phyloP scores from a whole-genome alignment of 1,140 invertebrate genomes.

The Heterodera schachtii region DNA sequence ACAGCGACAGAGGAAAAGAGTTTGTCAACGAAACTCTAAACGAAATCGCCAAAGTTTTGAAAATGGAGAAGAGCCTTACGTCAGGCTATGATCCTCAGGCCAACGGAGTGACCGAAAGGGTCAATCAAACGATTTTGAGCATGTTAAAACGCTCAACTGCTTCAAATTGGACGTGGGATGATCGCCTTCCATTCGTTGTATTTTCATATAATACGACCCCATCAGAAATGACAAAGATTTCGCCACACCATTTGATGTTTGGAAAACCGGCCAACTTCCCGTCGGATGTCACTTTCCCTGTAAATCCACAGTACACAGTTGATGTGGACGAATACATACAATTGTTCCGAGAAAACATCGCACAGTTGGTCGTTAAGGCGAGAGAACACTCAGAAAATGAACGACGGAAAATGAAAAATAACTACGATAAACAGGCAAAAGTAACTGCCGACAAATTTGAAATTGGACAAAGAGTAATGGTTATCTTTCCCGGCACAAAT shows the following conservation, averaged over 20 bases:
- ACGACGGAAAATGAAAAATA: not conserved
- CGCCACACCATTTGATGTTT: not conserved
- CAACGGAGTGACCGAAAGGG: too few species aligned
- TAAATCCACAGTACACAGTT: not conserved
- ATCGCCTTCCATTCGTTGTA: too few species aligned
- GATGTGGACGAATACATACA: not conserved
- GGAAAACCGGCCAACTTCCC: slow-evolving; percentile 3
- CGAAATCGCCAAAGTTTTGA: too few species aligned
- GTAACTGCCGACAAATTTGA: too few species aligned
- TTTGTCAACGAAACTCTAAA: too few species aligned
- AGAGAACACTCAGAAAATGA: not conserved
- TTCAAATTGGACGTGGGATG: too few species aligned
- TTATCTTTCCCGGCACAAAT: too few species aligned
- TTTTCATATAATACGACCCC: slow-evolving; percentile 10
- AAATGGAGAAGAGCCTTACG: too few species aligned
- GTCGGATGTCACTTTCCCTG: not conserved
- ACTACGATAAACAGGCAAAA: too few species aligned
- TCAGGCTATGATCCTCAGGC: too few species aligned
- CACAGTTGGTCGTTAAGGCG: not conserved
- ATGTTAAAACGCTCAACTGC: not conserved
- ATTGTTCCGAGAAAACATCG: not conserved
- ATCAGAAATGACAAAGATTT: not conserved
- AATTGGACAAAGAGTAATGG: too few species aligned
- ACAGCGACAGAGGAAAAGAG: not conserved
- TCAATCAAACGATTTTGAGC: slow-evolving; percentile 2